Percentiles rank a stretch among this genome's conserved stretches.
Conservation (phyloP, 2,113 vertebrate species). For the Pterocles gutturalis region DNA sequence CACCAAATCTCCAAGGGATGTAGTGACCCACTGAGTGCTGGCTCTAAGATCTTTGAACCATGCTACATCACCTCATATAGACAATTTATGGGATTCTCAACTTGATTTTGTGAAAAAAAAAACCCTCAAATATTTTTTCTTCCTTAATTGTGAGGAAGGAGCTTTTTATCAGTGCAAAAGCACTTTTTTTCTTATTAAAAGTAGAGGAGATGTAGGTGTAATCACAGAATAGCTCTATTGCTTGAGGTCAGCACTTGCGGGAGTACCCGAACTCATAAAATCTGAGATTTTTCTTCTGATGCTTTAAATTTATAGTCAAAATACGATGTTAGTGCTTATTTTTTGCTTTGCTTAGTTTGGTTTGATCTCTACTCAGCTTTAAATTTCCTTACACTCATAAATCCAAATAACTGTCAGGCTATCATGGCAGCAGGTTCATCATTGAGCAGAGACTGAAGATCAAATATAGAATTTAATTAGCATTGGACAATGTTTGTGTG, state of each 20-base stretch:
- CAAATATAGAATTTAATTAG: slow-evolving; percentile 43
- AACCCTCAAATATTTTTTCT: not conserved
- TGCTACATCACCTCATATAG: accelerated
- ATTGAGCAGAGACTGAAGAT: not conserved
- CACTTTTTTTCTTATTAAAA: not conserved
- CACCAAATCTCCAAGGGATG: not conserved
- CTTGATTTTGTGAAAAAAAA: not conserved
- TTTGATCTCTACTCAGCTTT: not conserved
- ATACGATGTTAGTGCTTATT: not conserved
- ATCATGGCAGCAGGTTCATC: not conserved
- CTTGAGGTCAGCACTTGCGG: not conserved
- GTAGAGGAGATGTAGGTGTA: not conserved
- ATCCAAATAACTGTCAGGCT: slow-evolving; percentile 9
- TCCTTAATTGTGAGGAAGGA: not conserved
- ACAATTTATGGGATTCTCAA: not conserved
- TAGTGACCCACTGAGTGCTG: not conserved
- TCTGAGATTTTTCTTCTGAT: not conserved
- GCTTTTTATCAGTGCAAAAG: slow-evolving; percentile 9
- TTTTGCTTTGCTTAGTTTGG: not conserved
- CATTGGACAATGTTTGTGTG: not conserved
- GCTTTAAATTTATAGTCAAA: not conserved
- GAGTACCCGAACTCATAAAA: not conserved
- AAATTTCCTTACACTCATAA: not conserved
- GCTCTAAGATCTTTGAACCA: not conserved
- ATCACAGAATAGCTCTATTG: not conserved